A percentile compares a stretch with the other conserved stretches of the same genome.
Evolutionary conservation across 2,113 vertebrate genomes (phyloP).

Genomic region (Microtus pennsylvanicus): DNA sequence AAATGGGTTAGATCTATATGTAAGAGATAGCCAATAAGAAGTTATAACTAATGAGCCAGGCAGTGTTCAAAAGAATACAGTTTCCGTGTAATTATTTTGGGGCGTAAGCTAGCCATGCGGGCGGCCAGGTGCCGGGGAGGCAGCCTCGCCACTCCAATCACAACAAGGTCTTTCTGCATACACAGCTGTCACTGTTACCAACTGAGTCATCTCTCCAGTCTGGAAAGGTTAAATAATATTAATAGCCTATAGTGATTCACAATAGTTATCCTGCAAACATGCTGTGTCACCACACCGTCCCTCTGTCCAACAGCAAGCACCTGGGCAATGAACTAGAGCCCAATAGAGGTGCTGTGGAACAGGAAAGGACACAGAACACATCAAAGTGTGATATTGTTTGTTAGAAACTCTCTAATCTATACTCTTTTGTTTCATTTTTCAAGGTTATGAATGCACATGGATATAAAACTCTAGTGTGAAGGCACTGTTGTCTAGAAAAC

Average conservation of each 20-base stretch:
- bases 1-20: no score
- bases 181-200: not conserved
- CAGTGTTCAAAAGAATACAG: no score
- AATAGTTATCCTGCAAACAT: not conserved
- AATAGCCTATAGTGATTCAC: not conserved
- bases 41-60: no score
- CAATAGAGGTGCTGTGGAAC: not conserved
- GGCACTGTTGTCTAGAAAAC: not conserved
- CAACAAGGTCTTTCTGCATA: not conserved
- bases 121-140: accelerated
- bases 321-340: not conserved
- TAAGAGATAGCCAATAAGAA: no score
- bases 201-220: not conserved
- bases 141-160: no score
- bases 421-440: conserved; percentile 4
- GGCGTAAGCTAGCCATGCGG: no score
- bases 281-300: not conserved
- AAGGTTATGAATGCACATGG: not conserved
- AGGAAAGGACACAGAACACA: not conserved
- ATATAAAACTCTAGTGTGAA: not conserved
- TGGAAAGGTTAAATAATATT: not conserved
- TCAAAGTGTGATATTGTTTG: not conserved
- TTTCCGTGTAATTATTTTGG: no score
- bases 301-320: not conserved
- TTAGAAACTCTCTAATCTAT: not conserved